Evolutionary conservation across 1,140 invertebrate genomes (phyloP), one percentile per base, ranked within the genome.

Genomic region (Plectrocnemia conspersa): DNA sequence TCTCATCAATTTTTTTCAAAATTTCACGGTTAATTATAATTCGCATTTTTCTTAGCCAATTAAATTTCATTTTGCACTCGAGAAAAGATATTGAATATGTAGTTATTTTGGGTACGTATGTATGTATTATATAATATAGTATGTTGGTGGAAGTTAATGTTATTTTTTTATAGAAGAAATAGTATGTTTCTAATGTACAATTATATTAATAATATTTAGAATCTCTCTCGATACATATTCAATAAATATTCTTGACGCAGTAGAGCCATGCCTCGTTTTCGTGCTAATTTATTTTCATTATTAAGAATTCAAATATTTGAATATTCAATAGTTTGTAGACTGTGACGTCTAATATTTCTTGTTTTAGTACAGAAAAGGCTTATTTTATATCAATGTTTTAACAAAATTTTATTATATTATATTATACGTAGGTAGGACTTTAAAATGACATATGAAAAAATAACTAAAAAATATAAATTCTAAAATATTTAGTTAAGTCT

Each of bases 341-440:
- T 61, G 59, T 61, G 59, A 61, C 40, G 59, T 61, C 55, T 61
- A 57, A 57, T 56, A 46, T 42, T 59, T 29, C 50, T 46, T 60
- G 54, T 60, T 53, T 59, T 60, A 60, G 58, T 49, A 35, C 36
- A 35, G 35, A 60, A 48, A 47, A 23, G 25, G 49, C 53, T 56
- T 53, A 2, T 46, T 33, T 52, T 48, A n/a, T 58, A 25, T 54
- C n/a, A 50, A 40, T 41, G 52, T 49, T 29, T 42, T 47, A 35
- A 33, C 27, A 35, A 48, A 48, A 36, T 23, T 27, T 45, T 23
- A 23, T 23, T 42, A 23, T 42, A 4, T 7, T 48, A 48, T 5
- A 35, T 22, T 50, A 13, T 38, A 50, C 33, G 47, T 50, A 50
- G 47, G 47, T 22, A 38, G 18, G 19, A 38, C 18, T 38, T 16